Evolutionary conservation across 1,140 invertebrate genomes (phyloP), one percentile per base, ranked within the genome.

Genomic region (Scaptomyza graminum): DNA sequence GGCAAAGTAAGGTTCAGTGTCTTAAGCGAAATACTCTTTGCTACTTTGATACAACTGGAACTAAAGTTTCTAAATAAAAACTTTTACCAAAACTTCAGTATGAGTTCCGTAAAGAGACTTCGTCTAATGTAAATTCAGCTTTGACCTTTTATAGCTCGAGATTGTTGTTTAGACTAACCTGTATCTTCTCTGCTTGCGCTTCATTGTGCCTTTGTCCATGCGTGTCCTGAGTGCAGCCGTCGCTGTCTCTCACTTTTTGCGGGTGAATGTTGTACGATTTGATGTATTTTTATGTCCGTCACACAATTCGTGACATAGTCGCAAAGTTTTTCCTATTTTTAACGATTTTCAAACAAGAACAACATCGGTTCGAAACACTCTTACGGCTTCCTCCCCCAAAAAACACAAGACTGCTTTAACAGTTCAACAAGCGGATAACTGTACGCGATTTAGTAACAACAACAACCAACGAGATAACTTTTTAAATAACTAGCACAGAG

Each of bases 181-280:
- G 82, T 91, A 91, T 81, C 90, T 75, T 52, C 90, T 67, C 66
- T 91, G 90, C 79, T 91, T 91, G 75, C 90, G 79, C 76, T 91
- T 91, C 90, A 91, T 91, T 89, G 85, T 89, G 83, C 81, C 81
- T 89, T 90, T 90, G 69, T 90, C 89, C 89, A 90, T 90, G 71
- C 84, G 85, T 72, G 73, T 71, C 69, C 79, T 81, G 74, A 80
- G 76, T 50, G 18, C 15, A 31, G 6, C 54, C 13, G 43, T 55
- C 28, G 44, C 47, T 60, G 18, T 39, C 16, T 41, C 12, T 15
- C 9, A n/a, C n/a, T n/a, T n/a, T 59, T 15, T 47, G 16, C 47
- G 7, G 4, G 13, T 50, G 18, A 22, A 31, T 59, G 50, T 37
- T 49, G 18, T 57, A n/a, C 37, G 28, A 60, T 2, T 60, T 16